Conservation (phyloP, 2,113 vertebrate genomes). For the Ptychochromis oligacanthus region DNA sequence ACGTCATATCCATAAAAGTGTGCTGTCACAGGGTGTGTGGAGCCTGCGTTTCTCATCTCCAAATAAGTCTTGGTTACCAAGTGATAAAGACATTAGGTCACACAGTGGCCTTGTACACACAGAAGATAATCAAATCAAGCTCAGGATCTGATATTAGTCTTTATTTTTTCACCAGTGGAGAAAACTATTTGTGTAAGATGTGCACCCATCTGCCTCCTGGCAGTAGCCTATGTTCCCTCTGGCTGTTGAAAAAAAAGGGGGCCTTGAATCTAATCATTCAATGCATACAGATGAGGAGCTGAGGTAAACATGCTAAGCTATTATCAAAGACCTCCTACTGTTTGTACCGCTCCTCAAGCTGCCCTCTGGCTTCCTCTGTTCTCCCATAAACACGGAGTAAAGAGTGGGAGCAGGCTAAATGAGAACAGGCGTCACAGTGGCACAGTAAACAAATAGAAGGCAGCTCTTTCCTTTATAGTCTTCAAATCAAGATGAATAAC, state of each 20-base stretch:
- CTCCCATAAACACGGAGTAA: slow-evolving; percentile 19
- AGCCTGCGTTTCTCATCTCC: slow-evolving; percentile 29
- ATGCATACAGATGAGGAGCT: slow-evolving; percentile 33
- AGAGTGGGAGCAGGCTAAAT: slow-evolving; percentile 22
- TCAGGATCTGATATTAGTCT: slow-evolving; percentile 35
- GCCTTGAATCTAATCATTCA: slow-evolving; percentile 18
- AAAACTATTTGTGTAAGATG: slow-evolving; percentile 39
- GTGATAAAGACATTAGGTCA: slow-evolving; percentile 51
- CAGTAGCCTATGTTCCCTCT: background rate
- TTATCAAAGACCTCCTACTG: slow-evolving; percentile 46
- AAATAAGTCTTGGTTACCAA: slow-evolving; percentile 48
- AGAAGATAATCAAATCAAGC: slow-evolving; percentile 50
- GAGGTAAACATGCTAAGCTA: slow-evolving; percentile 15
- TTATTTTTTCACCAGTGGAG: slow-evolving; percentile 22
- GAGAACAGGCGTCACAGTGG: slow-evolving; percentile 28
- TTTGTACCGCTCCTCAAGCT: slow-evolving; percentile 4
- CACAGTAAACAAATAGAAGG: slow-evolving; percentile 2
- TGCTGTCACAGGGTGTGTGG: slow-evolving; percentile 10
- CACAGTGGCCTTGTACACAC: slow-evolving; percentile 11
- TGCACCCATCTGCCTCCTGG: background rate
- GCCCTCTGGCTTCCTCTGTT: slow-evolving; percentile 14
- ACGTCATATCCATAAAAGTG: slow-evolving; percentile 9
- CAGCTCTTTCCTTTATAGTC: background rate
- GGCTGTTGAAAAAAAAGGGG: background rate
- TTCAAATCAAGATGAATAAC: background rate